These are phyloP conservation scores for Caenorhabditis latens DNA, from an alignment of 1,140 invertebrate genomes.

Conservation along the genomic window DNA sequence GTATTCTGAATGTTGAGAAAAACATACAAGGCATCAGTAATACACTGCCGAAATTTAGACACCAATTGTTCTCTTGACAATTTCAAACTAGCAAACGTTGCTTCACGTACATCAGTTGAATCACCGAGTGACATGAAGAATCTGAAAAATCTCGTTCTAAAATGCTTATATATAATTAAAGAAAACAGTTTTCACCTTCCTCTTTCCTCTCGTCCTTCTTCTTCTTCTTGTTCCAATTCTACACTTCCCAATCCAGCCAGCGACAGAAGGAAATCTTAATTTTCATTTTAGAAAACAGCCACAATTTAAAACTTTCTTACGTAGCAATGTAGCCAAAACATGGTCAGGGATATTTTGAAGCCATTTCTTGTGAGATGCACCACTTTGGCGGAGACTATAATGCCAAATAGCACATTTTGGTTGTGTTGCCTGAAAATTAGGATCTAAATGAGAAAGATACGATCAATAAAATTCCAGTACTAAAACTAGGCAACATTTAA, in stretches of 20 bases:
- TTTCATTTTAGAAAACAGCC: not conserved
- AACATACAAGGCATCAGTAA: constrained; percentile 31
- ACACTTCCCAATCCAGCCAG: not conserved
- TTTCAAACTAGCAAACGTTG: not conserved
- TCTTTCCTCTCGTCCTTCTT: no score
- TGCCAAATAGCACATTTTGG: constrained; percentile 32
- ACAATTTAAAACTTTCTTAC: not conserved
- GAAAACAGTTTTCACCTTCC: no score
- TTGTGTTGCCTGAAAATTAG: not conserved
- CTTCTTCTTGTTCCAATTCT: no score
- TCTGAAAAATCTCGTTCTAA: not conserved
- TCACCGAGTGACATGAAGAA: constrained; percentile 24
- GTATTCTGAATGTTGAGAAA: no score
- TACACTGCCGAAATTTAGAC: not conserved
- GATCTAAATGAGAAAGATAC: no score
- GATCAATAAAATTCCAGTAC: no score
- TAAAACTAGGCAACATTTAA: no score
- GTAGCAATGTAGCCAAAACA: not conserved
- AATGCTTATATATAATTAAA: no score
- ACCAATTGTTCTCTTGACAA: not conserved
- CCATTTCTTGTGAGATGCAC: constrained; percentile 30
- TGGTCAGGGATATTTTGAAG: constrained; percentile 29
- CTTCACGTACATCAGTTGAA: not conserved
- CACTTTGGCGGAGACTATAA: constrained; percentile 19
- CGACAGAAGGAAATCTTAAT: constrained; percentile 1